Evolutionary conservation across 2,113 vertebrate species (phyloP).

Genomic region (Carassius auratus): DNA sequence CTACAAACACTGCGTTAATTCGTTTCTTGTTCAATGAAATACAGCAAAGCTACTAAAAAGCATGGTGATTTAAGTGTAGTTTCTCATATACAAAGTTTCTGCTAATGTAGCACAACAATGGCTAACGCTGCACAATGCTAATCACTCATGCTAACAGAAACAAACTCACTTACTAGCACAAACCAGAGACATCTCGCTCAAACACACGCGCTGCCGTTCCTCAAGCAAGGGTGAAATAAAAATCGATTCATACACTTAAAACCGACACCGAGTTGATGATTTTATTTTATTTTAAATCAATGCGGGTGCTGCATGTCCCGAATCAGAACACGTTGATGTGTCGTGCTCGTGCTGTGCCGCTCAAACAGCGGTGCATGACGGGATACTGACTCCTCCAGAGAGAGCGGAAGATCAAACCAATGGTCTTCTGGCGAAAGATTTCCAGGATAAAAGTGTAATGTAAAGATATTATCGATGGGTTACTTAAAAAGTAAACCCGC

Average conservation of each 20-base stretch:
- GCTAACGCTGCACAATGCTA: constrained; percentile 22
- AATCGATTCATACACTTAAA: neutral
- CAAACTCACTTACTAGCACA: constrained; percentile 76
- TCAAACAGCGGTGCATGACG: constrained; percentile 53
- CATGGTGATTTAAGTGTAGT: neutral
- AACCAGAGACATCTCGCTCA: constrained; percentile 76
- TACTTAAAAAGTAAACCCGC: too few species aligned
- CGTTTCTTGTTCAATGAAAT: neutral
- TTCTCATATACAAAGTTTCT: neutral
- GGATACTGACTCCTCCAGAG: constrained; percentile 42
- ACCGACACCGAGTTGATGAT: neutral
- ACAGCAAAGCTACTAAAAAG: neutral
- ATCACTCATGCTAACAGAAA: constrained; percentile 14
- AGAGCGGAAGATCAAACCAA: neutral
- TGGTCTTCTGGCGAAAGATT: neutral
- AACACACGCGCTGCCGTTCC: neutral
- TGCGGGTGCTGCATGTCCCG: constrained; percentile 13
- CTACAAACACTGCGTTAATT: neutral
- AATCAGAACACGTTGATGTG: constrained; percentile 44
- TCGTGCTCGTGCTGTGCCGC: constrained; percentile 21
- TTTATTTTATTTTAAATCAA: neutral
- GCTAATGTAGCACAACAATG: constrained; percentile 17
- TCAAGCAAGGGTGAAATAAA: neutral
- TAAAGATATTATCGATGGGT: neutral
- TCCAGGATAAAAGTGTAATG: too few species aligned